Evolutionary conservation across 2,888 invertebrate species (phyloP).

Genomic region (Hypselothyrea guttata): DNA sequence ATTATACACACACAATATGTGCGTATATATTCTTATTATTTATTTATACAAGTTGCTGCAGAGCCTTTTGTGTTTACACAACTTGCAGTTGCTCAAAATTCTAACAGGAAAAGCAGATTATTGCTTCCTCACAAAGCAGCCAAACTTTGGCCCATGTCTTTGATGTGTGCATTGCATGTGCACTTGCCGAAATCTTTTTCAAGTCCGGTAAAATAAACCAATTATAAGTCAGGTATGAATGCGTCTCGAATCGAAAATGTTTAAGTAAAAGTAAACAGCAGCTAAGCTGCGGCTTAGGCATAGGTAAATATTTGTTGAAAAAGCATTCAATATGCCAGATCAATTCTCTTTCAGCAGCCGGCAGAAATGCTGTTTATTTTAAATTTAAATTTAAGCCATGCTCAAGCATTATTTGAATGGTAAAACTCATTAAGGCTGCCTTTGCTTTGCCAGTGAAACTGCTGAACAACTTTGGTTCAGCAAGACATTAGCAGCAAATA

Average conservation of each 20-base stretch:
- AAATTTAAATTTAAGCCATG: not conserved
- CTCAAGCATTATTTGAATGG: conserved; percentile 5
- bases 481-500: conserved; percentile 63
- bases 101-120: conserved; percentile 62
- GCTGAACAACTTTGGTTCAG: conserved; percentile 47
- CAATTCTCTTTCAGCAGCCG: not conserved
- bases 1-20: conserved; percentile 12
- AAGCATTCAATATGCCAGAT: too few species aligned
- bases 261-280: too few species aligned
- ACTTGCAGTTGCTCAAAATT: conserved; percentile 39
- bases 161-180: conserved; percentile 22
- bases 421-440: conserved; percentile 62
- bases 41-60: conserved; percentile 40
- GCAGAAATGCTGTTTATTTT: not conserved
- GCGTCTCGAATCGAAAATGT: not conserved
- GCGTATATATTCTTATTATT: conserved; percentile 34
- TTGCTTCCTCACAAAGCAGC: conserved; percentile 55
- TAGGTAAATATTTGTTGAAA: too few species aligned
- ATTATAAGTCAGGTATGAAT: conserved; percentile 19
- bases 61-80: conserved; percentile 39
- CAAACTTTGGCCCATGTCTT: conserved; percentile 18
- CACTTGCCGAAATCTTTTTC: conserved; percentile 45
- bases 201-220: conserved; percentile 27
- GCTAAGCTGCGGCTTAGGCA: too few species aligned
- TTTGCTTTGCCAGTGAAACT: conserved; percentile 16